Conservation (phyloP, 2,797 vertebrate species). For the Steatocranus sp. region DNA sequence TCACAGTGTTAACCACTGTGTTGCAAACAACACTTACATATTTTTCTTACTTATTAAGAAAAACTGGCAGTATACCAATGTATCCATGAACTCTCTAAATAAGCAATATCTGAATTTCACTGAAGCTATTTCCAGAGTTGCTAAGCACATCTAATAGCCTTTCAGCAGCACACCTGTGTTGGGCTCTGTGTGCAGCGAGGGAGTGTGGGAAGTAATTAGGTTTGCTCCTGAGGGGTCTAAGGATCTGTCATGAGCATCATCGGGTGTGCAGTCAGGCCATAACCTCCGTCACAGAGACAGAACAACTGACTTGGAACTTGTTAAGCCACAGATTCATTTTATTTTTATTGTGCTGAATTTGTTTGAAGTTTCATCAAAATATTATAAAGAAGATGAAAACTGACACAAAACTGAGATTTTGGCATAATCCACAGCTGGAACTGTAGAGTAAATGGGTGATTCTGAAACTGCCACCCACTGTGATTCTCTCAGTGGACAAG, state of each 20-base stretch:
- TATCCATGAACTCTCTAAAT: not conserved
- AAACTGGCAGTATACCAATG: not conserved
- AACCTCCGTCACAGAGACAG: not conserved
- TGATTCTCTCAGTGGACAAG: not conserved
- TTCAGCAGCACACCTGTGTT: conserved; percentile 10
- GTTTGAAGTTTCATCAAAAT: not conserved
- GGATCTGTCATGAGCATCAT: conserved; percentile 11
- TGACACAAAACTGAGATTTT: not conserved
- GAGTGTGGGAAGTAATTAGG: conserved; percentile 15
- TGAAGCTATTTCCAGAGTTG: not conserved
- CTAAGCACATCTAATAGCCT: conserved; percentile 1
- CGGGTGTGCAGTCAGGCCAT: not conserved
- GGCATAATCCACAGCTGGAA: not conserved
- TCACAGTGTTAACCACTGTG: not conserved
- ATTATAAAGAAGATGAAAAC: not conserved
- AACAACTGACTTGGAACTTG: not conserved
- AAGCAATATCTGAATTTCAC: not conserved
- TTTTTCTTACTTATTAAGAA: not conserved
- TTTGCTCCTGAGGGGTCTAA: conserved; percentile 9
- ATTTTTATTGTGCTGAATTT: not conserved
- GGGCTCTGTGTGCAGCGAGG: not conserved
- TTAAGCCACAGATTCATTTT: not conserved
- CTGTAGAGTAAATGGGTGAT: not conserved
- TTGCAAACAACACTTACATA: not conserved
- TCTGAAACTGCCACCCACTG: not conserved